Percentiles rank a stretch among this genome's conserved stretches.
phyloP scores from a whole-genome alignment of 2,888 invertebrate species.

The Lochmaea crataegi region DNA sequence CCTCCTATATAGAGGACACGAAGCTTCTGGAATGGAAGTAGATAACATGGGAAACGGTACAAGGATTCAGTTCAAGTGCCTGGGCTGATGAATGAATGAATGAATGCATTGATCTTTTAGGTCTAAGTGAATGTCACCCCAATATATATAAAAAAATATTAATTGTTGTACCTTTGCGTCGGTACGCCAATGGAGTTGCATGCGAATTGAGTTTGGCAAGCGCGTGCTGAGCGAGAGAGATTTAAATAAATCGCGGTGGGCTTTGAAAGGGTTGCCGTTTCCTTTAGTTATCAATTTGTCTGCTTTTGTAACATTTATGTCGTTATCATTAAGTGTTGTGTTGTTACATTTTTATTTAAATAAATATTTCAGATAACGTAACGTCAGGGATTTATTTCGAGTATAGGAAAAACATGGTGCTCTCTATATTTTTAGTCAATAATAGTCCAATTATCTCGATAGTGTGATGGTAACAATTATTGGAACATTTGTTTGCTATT shows the following conservation, averaged over 20 bases:
- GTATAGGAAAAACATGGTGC: neutral
- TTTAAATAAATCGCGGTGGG: conserved; percentile 35
- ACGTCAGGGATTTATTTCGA: neutral
- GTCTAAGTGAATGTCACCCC: no score
- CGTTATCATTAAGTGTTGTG: conserved; percentile 31
- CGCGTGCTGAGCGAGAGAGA: conserved; percentile 29
- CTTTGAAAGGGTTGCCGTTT: conserved; percentile 35
- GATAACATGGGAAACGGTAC: no score
- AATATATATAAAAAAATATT: neutral
- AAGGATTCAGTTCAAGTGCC: no score
- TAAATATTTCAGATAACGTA: neutral
- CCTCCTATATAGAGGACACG: no score
- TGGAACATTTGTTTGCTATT: no score
- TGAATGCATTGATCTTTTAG: no score
- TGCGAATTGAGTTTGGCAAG: conserved; percentile 21
- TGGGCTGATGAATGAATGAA: no score
- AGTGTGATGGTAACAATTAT: no score
- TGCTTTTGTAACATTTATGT: conserved; percentile 26
- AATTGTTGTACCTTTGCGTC: neutral
- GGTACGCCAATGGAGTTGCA: conserved; percentile 21
- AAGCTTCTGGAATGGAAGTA: no score
- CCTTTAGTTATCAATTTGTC: conserved; percentile 36
- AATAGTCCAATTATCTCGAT: no score
- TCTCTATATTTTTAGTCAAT: no score
- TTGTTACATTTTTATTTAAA: conserved; percentile 13